Base-by-base conservation (phyloP, 1,140 invertebrate species). In the Sarcophaga bullata region DNA sequence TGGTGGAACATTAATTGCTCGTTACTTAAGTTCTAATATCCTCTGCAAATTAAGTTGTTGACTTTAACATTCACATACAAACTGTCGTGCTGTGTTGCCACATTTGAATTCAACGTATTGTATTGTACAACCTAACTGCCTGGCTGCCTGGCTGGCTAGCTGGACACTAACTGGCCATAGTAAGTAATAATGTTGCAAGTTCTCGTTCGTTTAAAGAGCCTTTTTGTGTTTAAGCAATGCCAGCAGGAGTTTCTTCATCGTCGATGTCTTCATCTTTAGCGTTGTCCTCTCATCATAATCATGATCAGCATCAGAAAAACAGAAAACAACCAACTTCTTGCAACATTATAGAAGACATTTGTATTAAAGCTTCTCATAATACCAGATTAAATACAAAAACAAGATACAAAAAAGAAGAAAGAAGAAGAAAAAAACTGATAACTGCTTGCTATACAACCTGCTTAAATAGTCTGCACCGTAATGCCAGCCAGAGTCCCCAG, bases 21-120 rank as follows among this genome's bases (percentile, higher is more conserved):
- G 85, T 89, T 89, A 87, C 87, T 89, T 89, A 89, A 89, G 89
- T 89, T 89, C 88, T 89, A 89, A 89, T 89, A 85, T 85, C 86
- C 83, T 84, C 88, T 89, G 89, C 88, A 89, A 89, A 89, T 89
- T 89, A 89, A 89, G 87, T 87, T 87, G 82, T 83, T 83, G 78
- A 83, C 86, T 85, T 84, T 85, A 88, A 87, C 85, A 87, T 87
- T 87, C 83, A 37, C 25, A 85, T 86, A 86, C 86, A 84, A 87
- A 87, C 86, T 85, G 85, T 87, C 86, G 84, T 87, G 87, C 87
- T 88, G 87, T 82, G 85, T 83, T 78, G 50, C 80, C 75, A 78
- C 48, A 78, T 78, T 78, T 78, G 75, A 78, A 78, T 78, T 78
- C 62, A 68, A 19, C 19, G 73, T 50, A 19, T 76, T 50, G 73